A percentile compares a stretch with the other conserved stretches of the same genome.
These are phyloP conservation scores for Meghimatium bilineatum DNA, from an alignment of 2,888 invertebrate genomes.

Conservation along the genomic window DNA sequence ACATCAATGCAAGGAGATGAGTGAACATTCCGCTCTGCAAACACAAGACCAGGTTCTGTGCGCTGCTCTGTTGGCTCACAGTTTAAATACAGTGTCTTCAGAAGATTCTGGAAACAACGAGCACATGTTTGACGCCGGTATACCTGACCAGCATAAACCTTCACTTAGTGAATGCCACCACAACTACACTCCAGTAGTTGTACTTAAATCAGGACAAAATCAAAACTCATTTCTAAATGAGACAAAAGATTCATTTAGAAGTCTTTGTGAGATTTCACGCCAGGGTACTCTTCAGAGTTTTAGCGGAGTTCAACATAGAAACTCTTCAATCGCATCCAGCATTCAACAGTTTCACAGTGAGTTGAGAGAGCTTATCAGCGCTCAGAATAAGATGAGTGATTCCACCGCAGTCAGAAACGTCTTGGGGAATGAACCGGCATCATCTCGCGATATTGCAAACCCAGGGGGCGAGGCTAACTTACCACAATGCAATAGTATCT, in stretches of 20 bases:
- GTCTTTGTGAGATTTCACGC: not conserved
- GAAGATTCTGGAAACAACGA: not conserved
- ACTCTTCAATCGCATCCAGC: not conserved
- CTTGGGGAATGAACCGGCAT: not conserved
- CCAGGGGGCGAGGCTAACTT: not conserved
- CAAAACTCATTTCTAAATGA: not conserved
- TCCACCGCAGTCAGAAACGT: not conserved
- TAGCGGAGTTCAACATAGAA: not conserved
- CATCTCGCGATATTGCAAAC: not conserved
- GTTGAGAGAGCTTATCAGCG: slow-evolving; percentile 12
- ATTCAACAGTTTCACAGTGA: slow-evolving; percentile 22
- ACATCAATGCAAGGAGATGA: not conserved
- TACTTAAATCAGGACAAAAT: not conserved
- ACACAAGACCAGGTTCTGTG: not conserved
- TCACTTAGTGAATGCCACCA: not conserved
- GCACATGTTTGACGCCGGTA: not conserved
- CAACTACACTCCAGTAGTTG: not conserved
- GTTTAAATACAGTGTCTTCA: not conserved
- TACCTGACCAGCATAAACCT: not conserved
- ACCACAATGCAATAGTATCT: not conserved
- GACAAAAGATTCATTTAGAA: not conserved
- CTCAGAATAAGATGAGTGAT: not conserved
- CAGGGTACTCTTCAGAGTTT: not conserved
- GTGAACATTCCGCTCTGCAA: not conserved
- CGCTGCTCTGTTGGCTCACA: not conserved